A percentile compares a stretch with the other conserved stretches of the same genome.
These are phyloP conservation scores for Bombycilla garrulus DNA, from an alignment of 2,113 vertebrate genomes.

Conservation along the genomic window DNA sequence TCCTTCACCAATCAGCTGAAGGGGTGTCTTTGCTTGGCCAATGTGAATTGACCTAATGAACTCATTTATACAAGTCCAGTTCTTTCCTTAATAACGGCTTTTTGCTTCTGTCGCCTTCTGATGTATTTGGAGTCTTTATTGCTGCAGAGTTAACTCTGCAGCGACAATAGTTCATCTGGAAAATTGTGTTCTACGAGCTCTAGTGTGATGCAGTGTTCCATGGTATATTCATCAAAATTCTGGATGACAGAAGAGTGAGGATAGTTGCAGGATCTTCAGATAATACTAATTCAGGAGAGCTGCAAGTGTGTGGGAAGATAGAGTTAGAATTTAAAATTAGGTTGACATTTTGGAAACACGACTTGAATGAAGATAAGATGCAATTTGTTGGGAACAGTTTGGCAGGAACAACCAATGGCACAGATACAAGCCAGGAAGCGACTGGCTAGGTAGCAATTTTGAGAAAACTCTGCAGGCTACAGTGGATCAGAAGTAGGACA, in stretches of 20 bases:
- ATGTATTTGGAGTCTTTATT: no score
- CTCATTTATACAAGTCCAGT: no score
- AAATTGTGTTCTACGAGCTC: not conserved
- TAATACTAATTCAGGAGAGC: constrained; percentile 6
- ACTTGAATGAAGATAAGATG: not conserved
- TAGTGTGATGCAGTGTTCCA: not conserved
- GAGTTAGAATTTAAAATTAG: constrained; percentile 33
- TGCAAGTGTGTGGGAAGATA: constrained; percentile 8
- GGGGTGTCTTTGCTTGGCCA: no score
- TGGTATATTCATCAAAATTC: not conserved
- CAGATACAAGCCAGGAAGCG: not conserved
- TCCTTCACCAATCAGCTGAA: no score
- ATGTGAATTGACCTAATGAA: no score
- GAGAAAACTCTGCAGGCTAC: not conserved
- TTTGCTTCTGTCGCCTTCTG: no score
- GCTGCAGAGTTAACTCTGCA: no score
- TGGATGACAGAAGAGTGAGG: not conserved
- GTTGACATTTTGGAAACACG: constrained; percentile 41
- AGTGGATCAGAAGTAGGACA: not conserved
- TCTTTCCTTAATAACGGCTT: no score
- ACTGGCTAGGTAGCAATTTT: not conserved
- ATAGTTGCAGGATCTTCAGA: not conserved
- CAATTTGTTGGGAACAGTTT: not conserved
- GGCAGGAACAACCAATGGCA: not conserved
- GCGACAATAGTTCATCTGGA: not conserved